Evolutionary conservation across 2,888 invertebrate species (phyloP), one percentile per base, ranked within the genome.

Genomic region (Tachystola acroxantha): DNA sequence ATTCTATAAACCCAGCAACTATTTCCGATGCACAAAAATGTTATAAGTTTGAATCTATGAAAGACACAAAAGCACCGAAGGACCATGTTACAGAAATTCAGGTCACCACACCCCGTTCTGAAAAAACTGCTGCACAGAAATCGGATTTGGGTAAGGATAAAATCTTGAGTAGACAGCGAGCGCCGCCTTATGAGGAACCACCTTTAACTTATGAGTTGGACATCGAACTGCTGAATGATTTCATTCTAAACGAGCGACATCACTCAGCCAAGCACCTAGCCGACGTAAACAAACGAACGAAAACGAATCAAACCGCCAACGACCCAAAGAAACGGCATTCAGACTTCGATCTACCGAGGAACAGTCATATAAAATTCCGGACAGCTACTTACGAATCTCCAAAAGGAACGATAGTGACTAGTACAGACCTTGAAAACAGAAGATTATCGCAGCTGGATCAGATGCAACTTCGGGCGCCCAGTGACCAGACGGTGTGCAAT

Each of bases 51-150:
- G 69, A 65, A 24, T 45, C 40, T 14, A 48, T 50, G 10, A 52
- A 64, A 39, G 57, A 66, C 19, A 43, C 52, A 10, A 60, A 66
- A 39, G 42, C 50, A 19, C 61, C 62, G 24, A 71, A 88, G 55
- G 91, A 91, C 14, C 93, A 92, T 57, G 88, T 93, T 20, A 93
- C 93, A 26, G 93, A 93, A 75, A 93, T 93, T 39, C 91, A 93
- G 72, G 93, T 93, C 0, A 74, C 89, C 1, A 89, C 90, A 10
- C 88, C 89, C 3, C 75, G 78, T 29, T 81, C 65, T 36, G 88
- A 74, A 47, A 78, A 76, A 49, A 49, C 53, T 10, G 46, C 48
- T 7, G 68, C 67, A 44, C 59, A 74, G 34, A 67, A 69, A 55
- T 43, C 67, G 12, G 59, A 65, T 47, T 29, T 52, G 36, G 57